phyloP scores from a whole-genome alignment of 2,797 vertebrate species.

The Gastrophryne carolinensis region DNA sequence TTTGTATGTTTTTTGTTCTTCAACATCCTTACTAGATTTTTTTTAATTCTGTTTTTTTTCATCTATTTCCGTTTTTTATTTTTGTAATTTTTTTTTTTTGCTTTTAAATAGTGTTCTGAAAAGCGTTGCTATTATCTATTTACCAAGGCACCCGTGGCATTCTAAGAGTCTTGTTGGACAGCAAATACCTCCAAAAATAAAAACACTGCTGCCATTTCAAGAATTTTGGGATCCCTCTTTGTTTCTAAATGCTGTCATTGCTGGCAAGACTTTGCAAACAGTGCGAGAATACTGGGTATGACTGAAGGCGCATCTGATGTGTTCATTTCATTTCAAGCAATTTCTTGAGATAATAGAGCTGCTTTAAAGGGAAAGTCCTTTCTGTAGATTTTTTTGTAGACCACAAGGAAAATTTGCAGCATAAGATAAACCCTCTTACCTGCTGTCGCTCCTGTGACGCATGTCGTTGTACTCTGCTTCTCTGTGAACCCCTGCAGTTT shows the following conservation, averaged over 20 bases:
- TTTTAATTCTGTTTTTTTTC: not conserved
- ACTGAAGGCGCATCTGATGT: not conserved
- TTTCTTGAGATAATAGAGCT: not conserved
- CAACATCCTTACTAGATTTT: not conserved
- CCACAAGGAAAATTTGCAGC: too few relatives aligned
- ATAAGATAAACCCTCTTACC: too few relatives aligned
- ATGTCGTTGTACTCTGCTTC: too few relatives aligned
- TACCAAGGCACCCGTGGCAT: conserved; percentile 4
- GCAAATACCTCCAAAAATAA: conserved; percentile 30
- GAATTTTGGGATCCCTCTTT: not conserved
- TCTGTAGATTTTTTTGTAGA: too few relatives aligned
- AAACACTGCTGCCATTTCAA: conserved; percentile 34
- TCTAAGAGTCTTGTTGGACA: conserved; percentile 14
- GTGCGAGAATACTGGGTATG: not conserved
- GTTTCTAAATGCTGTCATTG: not conserved
- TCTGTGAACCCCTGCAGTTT: too few relatives aligned
- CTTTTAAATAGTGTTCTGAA: conserved; percentile 5
- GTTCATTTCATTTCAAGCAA: not conserved
- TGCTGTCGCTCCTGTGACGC: too few relatives aligned
- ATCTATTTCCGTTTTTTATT: not conserved
- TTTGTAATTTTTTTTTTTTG: not conserved
- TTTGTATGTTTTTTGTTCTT: not conserved
- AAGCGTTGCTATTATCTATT: not conserved
- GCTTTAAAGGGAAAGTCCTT: too few relatives aligned
- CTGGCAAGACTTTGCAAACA: not conserved